Evolutionary conservation across 2,797 vertebrate genomes (phyloP).

Genomic region (Halcyon smyrnensis): DNA sequence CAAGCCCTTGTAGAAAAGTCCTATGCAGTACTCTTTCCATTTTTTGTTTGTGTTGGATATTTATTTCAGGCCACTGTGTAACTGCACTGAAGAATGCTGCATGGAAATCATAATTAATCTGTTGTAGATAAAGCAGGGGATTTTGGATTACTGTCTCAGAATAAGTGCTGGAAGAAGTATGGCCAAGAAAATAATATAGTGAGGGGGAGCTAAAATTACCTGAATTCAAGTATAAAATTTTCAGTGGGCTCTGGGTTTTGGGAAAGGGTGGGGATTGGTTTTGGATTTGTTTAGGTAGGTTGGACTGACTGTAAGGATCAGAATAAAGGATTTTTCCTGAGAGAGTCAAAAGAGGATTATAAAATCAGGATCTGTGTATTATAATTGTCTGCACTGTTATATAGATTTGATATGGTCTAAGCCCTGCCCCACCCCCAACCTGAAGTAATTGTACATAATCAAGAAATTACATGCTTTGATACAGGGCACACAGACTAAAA

Average conservation of each 20-base stretch:
- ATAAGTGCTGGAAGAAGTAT: neutral
- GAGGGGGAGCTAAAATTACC: neutral
- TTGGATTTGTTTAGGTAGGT: neutral
- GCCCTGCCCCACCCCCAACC: neutral
- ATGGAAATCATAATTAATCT: neutral
- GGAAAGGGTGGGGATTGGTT: neutral
- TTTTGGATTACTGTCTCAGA: neutral
- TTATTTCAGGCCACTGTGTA: neutral
- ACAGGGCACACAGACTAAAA: neutral
- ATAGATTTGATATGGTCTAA: conserved; percentile 3
- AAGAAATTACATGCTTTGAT: neutral
- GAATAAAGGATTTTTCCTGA: neutral
- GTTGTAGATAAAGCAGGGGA: neutral
- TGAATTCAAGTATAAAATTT: neutral
- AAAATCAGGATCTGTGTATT: neutral
- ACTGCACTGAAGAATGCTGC: neutral
- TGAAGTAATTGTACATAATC: neutral
- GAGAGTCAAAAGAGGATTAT: conserved; percentile 37
- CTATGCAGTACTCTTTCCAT: neutral
- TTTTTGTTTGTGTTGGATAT: neutral
- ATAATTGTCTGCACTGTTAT: neutral
- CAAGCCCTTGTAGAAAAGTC: neutral
- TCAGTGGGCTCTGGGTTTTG: neutral
- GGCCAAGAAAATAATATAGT: neutral
- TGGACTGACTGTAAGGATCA: neutral